Evolutionary conservation across 1,140 invertebrate genomes (phyloP).

Genomic region (Caenorhabditis remanei): DNA sequence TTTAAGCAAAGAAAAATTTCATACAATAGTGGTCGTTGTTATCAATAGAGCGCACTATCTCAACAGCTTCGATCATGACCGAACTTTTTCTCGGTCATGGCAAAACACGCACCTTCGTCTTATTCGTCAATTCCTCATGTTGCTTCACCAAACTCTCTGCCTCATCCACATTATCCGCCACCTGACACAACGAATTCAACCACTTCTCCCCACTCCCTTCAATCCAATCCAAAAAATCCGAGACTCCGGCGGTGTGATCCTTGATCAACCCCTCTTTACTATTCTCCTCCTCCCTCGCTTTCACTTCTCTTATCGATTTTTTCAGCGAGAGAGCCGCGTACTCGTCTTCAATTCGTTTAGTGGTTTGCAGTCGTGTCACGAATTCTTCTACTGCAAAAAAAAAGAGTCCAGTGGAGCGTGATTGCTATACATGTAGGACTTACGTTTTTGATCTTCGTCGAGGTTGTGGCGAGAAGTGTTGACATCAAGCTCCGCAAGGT

Average conservation of each 20-base stretch:
- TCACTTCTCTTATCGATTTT: conserved; percentile 42
- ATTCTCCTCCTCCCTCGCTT: conserved; percentile 48
- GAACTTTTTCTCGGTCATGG: neutral
- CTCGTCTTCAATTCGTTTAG: conserved; percentile 16
- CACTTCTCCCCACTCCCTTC: no score
- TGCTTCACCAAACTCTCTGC: conserved; percentile 59
- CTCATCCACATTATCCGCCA: neutral
- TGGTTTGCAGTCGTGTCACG: neutral
- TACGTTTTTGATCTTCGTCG: conserved; percentile 11
- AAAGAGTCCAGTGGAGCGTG: no score
- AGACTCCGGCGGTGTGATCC: conserved; percentile 58
- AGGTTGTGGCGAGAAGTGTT: neutral
- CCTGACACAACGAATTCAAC: no score
- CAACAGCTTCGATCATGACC: neutral
- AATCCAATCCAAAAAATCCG: conserved; percentile 51
- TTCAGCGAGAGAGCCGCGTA: neutral
- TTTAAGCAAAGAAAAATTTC: no score
- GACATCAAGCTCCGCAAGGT: neutral
- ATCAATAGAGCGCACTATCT: no score
- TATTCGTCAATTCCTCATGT: conserved; percentile 55
- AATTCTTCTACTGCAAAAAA: conserved; percentile 45
- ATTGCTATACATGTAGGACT: neutral
- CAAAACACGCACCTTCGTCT: conserved; percentile 36
- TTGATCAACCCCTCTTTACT: conserved; percentile 40
- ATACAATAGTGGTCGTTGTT: neutral